Conservation (phyloP, 2,113 vertebrate genomes). For the human (Homo sapiens) region DNA sequence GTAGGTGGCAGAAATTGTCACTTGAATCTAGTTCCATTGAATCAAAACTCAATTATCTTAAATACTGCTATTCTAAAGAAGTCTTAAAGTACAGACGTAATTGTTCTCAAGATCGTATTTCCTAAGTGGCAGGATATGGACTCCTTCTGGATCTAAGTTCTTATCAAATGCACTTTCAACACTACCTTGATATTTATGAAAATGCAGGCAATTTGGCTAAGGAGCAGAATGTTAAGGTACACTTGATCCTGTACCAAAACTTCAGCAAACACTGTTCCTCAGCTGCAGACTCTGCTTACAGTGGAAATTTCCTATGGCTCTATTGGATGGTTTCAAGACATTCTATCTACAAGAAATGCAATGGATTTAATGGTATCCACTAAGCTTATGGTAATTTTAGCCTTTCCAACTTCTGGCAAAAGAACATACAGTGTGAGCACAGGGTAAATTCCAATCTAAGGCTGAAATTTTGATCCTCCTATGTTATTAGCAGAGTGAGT, state of each 20-base stretch:
- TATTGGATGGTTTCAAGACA: not conserved
- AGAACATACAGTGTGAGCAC: not conserved
- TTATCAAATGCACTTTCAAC: not conserved
- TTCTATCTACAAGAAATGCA: conserved; percentile 35
- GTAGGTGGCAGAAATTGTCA: not conserved
- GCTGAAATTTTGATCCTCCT: conserved; percentile 12
- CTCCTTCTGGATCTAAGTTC: not conserved
- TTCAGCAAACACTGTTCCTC: not conserved
- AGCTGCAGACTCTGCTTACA: not conserved
- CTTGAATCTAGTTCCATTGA: not conserved
- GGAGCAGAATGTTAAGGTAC: not conserved
- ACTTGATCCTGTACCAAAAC: not conserved
- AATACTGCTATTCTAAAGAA: not conserved
- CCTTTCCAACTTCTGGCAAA: conserved; percentile 45
- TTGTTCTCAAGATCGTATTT: not conserved
- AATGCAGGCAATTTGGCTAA: not conserved
- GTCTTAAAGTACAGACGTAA: not conserved
- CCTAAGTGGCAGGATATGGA: not conserved
- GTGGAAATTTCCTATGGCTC: not conserved
- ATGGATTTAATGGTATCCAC: conserved; percentile 25
- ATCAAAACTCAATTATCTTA: not conserved
- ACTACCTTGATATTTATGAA: conserved; percentile 27
- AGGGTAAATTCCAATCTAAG: conserved; percentile 21
- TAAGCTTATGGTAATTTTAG: conserved; percentile 55
- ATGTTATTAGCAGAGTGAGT: conserved; percentile 16